Base-by-base conservation (phyloP, 1,140 invertebrate genomes). In the Drosophila murphyi region DNA sequence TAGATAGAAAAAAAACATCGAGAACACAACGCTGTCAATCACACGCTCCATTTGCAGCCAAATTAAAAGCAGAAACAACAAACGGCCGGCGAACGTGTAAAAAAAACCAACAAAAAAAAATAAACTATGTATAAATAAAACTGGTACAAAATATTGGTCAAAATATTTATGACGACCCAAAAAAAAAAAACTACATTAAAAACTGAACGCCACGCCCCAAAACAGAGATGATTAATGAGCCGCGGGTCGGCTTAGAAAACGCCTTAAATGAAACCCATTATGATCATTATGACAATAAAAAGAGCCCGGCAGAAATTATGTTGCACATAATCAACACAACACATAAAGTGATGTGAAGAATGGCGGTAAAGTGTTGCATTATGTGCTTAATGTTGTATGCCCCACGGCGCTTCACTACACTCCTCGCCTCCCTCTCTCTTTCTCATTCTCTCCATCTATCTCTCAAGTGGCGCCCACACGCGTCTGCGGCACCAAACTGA, bases 1-100 rank as follows among this genome's bases (percentile, higher is more conserved):
- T 1, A 8, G 39, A 43, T 43, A 43, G 37, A 52, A 31, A 52
- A 31, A 12, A 72, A 63, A 43, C 51, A 31, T 34, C 32, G 34
- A 63, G 68, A 70, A 70, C 50, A 62, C 4, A 43, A 52, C 50
- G 29, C 55, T 77, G 79, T 76, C 83, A 88, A 88, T 88, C 85
- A 88, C 83, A 88, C 83, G 83, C 83, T 88, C 83, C 89, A 88
- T 88, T 88, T 88, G 89, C 80, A 88, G 65, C 77, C 80, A 80
- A 86, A 82, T 86, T 78, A 87, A 87, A 81, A 71, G 69, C 67
- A 80, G 45, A 70, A 79, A 72, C 65, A 78, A 82, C 70, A 75
- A 74, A 69, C 67, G 74, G 57, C 61, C 78, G 83, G 47, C 39
- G 63, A 69, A 61, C 76, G 45, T 80, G 82, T 77, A 88, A 88